A percentile compares a stretch with the other conserved stretches of the same genome.
These are phyloP conservation scores for Tachina lurida DNA, from an alignment of 2,888 invertebrate genomes.

Conservation along the genomic window DNA sequence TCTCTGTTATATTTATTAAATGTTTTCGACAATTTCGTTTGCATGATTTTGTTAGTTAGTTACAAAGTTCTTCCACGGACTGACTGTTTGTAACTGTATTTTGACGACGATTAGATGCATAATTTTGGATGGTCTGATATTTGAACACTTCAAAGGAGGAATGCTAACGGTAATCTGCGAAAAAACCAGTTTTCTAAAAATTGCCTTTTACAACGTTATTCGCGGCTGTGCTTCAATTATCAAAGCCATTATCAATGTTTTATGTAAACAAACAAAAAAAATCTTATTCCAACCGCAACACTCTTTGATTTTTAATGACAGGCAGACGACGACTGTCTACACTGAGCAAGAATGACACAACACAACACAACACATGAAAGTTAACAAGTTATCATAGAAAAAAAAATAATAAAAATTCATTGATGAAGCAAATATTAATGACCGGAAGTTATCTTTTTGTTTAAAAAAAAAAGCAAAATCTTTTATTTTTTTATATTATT, in stretches of 20 bases:
- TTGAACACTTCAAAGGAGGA: too few relatives aligned
- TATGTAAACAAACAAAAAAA: background rate
- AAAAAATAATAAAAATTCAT: conserved; percentile 56
- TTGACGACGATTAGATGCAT: too few relatives aligned
- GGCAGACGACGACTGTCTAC: conserved; percentile 47
- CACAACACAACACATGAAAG: conserved; percentile 38
- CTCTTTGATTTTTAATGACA: conserved; percentile 48
- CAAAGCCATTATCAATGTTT: conserved; percentile 27
- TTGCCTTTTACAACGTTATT: too few relatives aligned
- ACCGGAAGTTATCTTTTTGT: conserved; percentile 66
- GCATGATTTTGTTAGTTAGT: too few relatives aligned
- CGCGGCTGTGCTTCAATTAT: too few relatives aligned
- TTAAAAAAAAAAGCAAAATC: background rate
- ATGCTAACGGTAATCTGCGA: too few relatives aligned
- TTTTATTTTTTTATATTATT: conserved; percentile 14
- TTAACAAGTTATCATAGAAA: conserved; percentile 43
- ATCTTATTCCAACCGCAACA: conserved; percentile 36
- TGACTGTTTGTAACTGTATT: too few relatives aligned
- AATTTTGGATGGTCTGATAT: too few relatives aligned
- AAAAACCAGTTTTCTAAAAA: too few relatives aligned
- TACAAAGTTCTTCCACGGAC: too few relatives aligned
- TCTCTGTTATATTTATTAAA: too few relatives aligned
- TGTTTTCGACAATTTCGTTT: too few relatives aligned
- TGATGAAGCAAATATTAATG: conserved; percentile 65
- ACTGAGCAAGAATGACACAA: conserved; percentile 43